These are phyloP conservation scores for Busseola fusca DNA, from an alignment of 2,888 invertebrate species.

Conservation along the genomic window DNA sequence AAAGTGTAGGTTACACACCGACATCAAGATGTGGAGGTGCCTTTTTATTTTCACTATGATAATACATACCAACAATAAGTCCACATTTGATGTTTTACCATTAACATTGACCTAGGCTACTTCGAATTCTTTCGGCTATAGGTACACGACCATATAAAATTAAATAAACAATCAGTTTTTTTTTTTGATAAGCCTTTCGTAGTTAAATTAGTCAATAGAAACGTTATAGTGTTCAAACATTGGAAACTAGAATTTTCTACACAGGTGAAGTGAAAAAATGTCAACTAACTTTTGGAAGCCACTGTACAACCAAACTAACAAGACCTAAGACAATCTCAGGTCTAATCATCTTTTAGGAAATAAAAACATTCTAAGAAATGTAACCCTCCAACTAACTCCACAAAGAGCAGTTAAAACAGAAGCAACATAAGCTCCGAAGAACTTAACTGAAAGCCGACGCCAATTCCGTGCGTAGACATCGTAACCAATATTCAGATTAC, in stretches of 20 bases:
- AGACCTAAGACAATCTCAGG: neutral
- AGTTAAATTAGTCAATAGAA: no score
- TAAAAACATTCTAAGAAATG: neutral
- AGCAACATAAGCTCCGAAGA: neutral
- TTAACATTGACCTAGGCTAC: neutral
- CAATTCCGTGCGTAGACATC: slow-evolving; percentile 65
- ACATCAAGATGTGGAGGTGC: slow-evolving; percentile 69
- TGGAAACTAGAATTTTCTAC: no score
- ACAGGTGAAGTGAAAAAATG: no score
- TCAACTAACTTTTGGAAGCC: no score
- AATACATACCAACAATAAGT: slow-evolving; percentile 29
- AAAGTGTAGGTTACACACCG: slow-evolving; percentile 70
- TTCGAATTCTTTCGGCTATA: neutral
- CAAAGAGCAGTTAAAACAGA: slow-evolving; percentile 12
- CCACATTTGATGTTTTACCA: slow-evolving; percentile 9
- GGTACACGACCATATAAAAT: no score
- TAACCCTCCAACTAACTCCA: neutral
- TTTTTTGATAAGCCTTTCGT: no score
- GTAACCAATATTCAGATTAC: slow-evolving; percentile 65
- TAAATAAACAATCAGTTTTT: no score
- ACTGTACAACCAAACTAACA: neutral
- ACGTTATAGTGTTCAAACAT: no score
- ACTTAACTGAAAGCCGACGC: slow-evolving; percentile 50
- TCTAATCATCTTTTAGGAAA: neutral
- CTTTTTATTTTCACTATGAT: slow-evolving; percentile 29